phyloP scores from a whole-genome alignment of 1,140 invertebrate species.

The Camponotus pennsylvanicus region DNA sequence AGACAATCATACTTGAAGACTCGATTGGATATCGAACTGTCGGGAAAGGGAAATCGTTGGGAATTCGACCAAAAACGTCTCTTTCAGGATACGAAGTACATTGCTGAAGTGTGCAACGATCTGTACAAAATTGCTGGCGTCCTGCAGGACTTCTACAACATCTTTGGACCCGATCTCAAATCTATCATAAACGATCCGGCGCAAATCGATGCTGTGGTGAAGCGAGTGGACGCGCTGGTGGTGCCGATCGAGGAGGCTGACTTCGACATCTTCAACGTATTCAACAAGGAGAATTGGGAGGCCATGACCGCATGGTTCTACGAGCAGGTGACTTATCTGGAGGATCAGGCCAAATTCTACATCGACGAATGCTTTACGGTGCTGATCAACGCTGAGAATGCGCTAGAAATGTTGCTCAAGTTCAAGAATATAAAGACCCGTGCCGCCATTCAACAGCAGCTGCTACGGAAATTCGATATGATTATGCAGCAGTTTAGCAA shows the following conservation, averaged over 20 bases:
- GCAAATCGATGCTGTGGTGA: slow-evolving; percentile 93
- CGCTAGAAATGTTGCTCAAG: slow-evolving; percentile 92
- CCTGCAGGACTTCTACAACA: slow-evolving; percentile 94
- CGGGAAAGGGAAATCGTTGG: slow-evolving; percentile 94
- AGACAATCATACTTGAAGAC: slow-evolving; percentile 91
- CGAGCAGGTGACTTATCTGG: slow-evolving; percentile 90
- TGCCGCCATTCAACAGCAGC: slow-evolving; percentile 89
- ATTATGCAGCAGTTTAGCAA: slow-evolving; percentile 94
- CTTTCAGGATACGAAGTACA: slow-evolving; percentile 94
- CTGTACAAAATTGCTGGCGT: slow-evolving; percentile 91
- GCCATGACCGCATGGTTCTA: slow-evolving; percentile 92
- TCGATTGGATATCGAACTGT: slow-evolving; percentile 92
- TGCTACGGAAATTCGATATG: slow-evolving; percentile 94
- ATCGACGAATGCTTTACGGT: slow-evolving; percentile 94
- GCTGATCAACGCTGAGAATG: slow-evolving; percentile 91
- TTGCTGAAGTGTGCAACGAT: slow-evolving; percentile 91
- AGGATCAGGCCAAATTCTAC: slow-evolving; percentile 93
- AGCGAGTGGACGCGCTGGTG: slow-evolving; percentile 90
- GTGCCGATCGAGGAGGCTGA: slow-evolving; percentile 91
- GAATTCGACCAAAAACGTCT: slow-evolving; percentile 94
- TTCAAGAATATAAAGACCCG: slow-evolving; percentile 93
- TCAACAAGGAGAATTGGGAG: slow-evolving; percentile 94
- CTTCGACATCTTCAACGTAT: slow-evolving; percentile 93
- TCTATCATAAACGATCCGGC: slow-evolving; percentile 94
- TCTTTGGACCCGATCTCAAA: slow-evolving; percentile 95